Evolutionary conservation across 2,888 invertebrate genomes (phyloP).

Genomic region (Drepanosiphum platanoidis): DNA sequence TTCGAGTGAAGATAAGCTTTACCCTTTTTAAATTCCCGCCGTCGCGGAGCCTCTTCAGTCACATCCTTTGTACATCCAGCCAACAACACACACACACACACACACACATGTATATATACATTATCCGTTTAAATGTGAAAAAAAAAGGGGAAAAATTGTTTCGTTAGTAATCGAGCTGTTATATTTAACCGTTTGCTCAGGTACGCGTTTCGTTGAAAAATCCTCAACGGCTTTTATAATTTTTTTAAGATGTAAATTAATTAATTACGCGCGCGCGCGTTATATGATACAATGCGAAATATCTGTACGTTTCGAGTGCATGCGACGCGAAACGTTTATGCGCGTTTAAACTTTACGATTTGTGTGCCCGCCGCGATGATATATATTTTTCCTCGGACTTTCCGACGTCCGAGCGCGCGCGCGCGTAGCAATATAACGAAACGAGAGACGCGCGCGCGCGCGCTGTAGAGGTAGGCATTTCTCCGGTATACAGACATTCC

Average conservation of each 20-base stretch:
- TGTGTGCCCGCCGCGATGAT: neutral
- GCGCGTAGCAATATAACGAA: neutral
- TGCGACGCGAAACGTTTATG: neutral
- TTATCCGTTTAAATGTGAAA: neutral
- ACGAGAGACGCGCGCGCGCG: too few relatives aligned
- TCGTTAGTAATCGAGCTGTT: neutral
- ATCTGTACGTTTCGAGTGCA: too few relatives aligned
- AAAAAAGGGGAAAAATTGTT: neutral
- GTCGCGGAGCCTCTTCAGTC: neutral
- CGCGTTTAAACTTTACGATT: neutral
- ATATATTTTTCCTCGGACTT: constrained; percentile 13
- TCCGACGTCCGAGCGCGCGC: neutral
- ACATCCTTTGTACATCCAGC: neutral
- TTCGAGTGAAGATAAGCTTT: neutral
- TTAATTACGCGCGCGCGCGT: neutral
- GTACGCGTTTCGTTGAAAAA: too few relatives aligned
- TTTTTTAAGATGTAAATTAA: neutral
- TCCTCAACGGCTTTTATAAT: neutral
- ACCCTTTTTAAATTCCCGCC: neutral
- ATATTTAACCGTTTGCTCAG: too few relatives aligned
- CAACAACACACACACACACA: too few relatives aligned
- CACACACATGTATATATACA: too few relatives aligned
- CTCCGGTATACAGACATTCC: neutral
- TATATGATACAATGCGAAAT: neutral
- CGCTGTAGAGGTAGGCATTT: constrained; percentile 20